Base-by-base conservation (phyloP, 2,888 invertebrate species). In the Megastigmus dorsalis region DNA sequence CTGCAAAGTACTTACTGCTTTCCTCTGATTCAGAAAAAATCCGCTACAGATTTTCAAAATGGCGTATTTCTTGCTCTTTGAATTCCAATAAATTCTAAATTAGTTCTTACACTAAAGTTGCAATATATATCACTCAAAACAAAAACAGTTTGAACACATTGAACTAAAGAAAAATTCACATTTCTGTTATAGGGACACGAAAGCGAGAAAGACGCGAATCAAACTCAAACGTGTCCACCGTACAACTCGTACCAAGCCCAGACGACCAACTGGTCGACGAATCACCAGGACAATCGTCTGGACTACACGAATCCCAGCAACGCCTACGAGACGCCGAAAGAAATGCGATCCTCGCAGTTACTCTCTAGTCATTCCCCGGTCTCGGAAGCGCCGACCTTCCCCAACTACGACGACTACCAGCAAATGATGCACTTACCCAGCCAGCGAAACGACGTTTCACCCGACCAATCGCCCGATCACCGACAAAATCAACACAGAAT, bases 131-230 rank as follows among this genome's bases (percentile, higher is more conserved):
- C n/a, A n/a, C n/a, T n/a, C n/a, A n/a, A n/a, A n/a, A n/a, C n/a
- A n/a, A n/a, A n/a, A n/a, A n/a, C n/a, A n/a, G n/a, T n/a, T n/a
- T n/a, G n/a, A n/a, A n/a, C n/a, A n/a, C n/a, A n/a, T n/a, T n/a
- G n/a, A n/a, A n/a, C n/a, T n/a, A n/a, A n/a, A n/a, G n/a, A n/a
- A n/a, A n/a, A n/a, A n/a, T n/a, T n/a, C n/a, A n/a, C n/a, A n/a
- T n/a, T n/a, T n/a, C n/a, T n/a, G n/a, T 45, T 41, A 5, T 86
- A 85, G 18, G 82, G 82, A 18, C 81, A 84, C n/a, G 86, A 86
- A 13, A 30, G 79, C 0, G 82, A 83, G 13, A 85, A 83, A 26
- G 81, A 82, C 6, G 54, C 76, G 3, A 79, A 75, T 48, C 82
- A 84, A n/a, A 76, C 54, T 2, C 68, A 71, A 9, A 41, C 15